These are phyloP conservation scores for Augiades crinisus DNA, from an alignment of 2,888 invertebrate species.

Conservation along the genomic window DNA sequence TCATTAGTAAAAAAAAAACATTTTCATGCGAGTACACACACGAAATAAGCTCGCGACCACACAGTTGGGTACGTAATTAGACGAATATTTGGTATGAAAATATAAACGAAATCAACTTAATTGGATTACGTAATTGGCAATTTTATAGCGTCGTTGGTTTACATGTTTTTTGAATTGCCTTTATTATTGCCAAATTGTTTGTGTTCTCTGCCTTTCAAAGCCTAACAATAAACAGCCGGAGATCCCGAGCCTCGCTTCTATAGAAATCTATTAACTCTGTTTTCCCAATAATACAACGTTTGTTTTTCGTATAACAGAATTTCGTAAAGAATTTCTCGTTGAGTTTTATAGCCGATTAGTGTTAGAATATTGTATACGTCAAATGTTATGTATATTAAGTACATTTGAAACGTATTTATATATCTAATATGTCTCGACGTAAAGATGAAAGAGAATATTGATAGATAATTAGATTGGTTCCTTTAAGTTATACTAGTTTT, in stretches of 20 bases:
- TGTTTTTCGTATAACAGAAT: too few relatives aligned
- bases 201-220: conserved; percentile 31
- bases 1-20: not conserved
- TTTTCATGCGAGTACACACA: not conserved
- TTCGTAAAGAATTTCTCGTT: conserved; percentile 7
- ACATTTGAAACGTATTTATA: too few relatives aligned
- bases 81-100: conserved; percentile 8
- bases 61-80: conserved; percentile 7
- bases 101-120: conserved; percentile 18
- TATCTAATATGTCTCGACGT: too few relatives aligned
- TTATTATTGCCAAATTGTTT: conserved; percentile 30
- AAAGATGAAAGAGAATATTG: too few relatives aligned
- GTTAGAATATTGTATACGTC: not conserved
- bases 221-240: conserved; percentile 30
- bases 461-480: too few relatives aligned
- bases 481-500: too few relatives aligned
- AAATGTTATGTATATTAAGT: not conserved
- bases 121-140: conserved; percentile 16
- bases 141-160: conserved; percentile 5
- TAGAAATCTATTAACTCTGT: conserved; percentile 24
- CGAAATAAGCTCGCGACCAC: not conserved
- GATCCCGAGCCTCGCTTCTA: conserved; percentile 13
- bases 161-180: conserved; percentile 13
- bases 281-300: conserved; percentile 14
- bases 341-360: not conserved